phyloP scores from a whole-genome alignment of 2,888 invertebrate species.

The Nymphalis polychloros region DNA sequence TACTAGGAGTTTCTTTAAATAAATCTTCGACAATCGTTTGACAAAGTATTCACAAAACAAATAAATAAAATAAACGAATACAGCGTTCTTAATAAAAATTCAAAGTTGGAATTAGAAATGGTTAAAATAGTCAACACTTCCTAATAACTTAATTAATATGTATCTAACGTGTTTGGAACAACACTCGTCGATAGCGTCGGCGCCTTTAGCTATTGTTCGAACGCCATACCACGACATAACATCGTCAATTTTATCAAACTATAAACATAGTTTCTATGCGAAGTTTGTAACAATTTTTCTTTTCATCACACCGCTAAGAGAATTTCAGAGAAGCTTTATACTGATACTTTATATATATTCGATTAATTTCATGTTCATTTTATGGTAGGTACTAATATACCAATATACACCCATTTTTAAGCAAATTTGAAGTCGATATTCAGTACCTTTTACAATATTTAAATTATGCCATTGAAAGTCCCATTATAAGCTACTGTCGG shows the following conservation, averaged over 20 bases:
- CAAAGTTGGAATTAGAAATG: background rate
- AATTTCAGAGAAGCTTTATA: background rate
- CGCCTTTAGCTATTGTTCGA: constrained; percentile 21
- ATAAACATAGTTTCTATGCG: background rate
- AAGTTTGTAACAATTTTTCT: background rate
- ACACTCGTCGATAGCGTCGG: constrained; percentile 10
- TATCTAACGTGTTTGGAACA: constrained; percentile 1
- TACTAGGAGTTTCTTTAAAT: no score
- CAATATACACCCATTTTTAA: no score
- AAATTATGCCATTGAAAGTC: no score
- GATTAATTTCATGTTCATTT: no score
- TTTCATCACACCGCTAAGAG: background rate
- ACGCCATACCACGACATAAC: background rate
- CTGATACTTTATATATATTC: background rate
- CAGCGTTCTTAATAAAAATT: background rate
- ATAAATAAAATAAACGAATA: no score
- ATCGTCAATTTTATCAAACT: background rate
- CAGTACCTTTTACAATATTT: no score
- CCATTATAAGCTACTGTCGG: no score
- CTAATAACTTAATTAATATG: constrained; percentile 11
- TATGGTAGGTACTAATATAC: no score
- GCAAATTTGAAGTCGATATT: no score
- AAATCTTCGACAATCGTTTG: no score
- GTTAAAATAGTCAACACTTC: constrained; percentile 4
- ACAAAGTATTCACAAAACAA: no score